phyloP scores from a whole-genome alignment of 2,113 vertebrate genomes.

The Platichthys flesus region DNA sequence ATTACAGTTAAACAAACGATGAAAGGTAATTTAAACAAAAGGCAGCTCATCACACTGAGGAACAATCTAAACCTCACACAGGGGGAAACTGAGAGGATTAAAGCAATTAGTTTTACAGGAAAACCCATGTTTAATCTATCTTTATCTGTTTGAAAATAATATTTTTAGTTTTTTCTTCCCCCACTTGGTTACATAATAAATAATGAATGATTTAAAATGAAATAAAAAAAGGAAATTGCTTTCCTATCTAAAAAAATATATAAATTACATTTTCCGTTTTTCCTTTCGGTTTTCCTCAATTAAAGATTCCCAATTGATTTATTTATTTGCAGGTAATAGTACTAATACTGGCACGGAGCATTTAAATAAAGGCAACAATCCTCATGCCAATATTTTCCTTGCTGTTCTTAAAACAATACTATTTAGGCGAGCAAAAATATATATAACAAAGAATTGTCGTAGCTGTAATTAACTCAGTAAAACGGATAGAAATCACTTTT shows the following conservation, averaged over 20 bases:
- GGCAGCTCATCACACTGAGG: background rate
- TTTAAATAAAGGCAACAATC: background rate
- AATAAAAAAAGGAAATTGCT: too few relatives aligned
- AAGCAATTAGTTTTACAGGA: constrained; percentile 15
- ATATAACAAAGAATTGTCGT: too few relatives aligned
- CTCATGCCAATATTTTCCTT: background rate
- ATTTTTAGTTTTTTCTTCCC: too few relatives aligned
- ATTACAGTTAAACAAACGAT: background rate
- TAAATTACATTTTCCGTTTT: too few relatives aligned
- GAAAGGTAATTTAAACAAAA: constrained; percentile 6
- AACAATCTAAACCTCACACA: constrained; percentile 26
- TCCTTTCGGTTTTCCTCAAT: background rate
- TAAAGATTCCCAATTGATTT: background rate
- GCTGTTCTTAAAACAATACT: too few relatives aligned
- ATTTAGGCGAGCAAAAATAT: too few relatives aligned
- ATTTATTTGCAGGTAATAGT: background rate
- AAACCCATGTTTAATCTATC: background rate
- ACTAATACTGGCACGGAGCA: background rate
- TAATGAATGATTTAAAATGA: too few relatives aligned
- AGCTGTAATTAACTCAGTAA: background rate
- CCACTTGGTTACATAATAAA: too few relatives aligned
- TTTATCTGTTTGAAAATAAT: too few relatives aligned
- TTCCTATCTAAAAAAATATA: too few relatives aligned
- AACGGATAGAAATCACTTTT: background rate
- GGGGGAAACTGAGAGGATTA: background rate